Evolutionary conservation across 2,797 vertebrate genomes (phyloP).

Genomic region (Chanos chanos): DNA sequence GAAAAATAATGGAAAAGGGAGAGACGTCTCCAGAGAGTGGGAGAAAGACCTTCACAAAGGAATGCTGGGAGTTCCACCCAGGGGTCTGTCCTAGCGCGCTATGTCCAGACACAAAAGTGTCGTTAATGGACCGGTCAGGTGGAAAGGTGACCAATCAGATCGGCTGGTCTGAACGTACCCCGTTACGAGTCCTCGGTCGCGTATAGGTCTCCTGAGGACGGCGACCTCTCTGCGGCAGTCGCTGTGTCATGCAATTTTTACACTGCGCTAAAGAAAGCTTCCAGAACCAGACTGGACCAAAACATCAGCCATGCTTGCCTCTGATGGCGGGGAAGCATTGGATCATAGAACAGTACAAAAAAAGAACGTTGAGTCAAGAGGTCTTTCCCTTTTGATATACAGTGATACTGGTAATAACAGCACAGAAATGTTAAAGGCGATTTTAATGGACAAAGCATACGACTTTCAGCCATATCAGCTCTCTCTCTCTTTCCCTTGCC

Average conservation of each 20-base stretch:
- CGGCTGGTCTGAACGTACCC: background rate
- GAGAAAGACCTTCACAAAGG: constrained; percentile 35
- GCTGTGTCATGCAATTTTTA: constrained; percentile 34
- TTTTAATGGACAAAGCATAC: no score
- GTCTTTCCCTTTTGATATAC: no score
- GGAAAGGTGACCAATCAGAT: constrained; percentile 20
- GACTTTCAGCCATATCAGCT: no score
- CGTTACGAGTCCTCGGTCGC: constrained; percentile 19
- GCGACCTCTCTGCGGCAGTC: background rate
- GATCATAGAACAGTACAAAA: no score
- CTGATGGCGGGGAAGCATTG: no score
- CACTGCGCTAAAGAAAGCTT: background rate
- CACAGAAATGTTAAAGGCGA: no score
- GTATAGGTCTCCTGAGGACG: constrained; percentile 17
- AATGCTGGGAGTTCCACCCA: constrained; percentile 35
- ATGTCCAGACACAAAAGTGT: constrained; percentile 42
- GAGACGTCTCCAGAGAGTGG: constrained; percentile 6
- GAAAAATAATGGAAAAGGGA: constrained; percentile 34
- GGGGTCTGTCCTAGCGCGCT: constrained; percentile 27
- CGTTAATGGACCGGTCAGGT: constrained; percentile 40
- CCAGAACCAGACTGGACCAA: background rate
- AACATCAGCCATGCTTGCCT: no score
- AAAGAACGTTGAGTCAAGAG: no score
- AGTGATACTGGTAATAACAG: no score
- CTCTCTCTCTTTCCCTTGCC: no score